Base-by-base conservation (phyloP, 2,113 vertebrate species). In the Pardalotus punctatus region DNA sequence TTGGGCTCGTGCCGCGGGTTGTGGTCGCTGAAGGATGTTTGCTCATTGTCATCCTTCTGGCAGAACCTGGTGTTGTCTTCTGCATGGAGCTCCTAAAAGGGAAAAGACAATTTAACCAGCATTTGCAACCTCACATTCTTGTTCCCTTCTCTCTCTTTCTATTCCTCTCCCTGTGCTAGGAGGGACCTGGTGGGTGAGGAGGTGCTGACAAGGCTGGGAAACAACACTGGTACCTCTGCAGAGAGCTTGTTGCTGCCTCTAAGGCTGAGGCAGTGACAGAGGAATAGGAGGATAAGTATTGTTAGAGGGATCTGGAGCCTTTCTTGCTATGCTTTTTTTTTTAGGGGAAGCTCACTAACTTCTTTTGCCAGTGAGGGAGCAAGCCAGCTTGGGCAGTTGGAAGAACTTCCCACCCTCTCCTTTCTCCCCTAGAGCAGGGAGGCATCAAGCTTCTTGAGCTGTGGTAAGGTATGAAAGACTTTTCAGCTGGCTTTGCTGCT, bases 1-100 rank as follows among this genome's bases (percentile, higher is more conserved):
- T 99, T 99, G 97, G 98, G 98, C 96, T 99, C 99, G 97, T 98
- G 98, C 96, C 99, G 99, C 16, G 99, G 98, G 96, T 98, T 99
- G 94, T 99, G 98, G 94, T 99, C 99, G 83, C 99, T 99, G 97
- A 99, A 98, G 94, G 98, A 98, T 69, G 98, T 98, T 97, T 99
- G 99, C 88, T 98, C 98, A 83, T 98, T 98, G 96, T 98, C 98
- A 91, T 99, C 99, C 31, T 98, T 97, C 93, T 98, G 98, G 80
- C 98, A 98, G 97, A 98, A 98, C 96, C 98, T 98, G 97, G 97
- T 97, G 96, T 98, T 91, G 81, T 98, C 98, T 97, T 98, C 98
- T 97, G 98, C 97, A 96, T 98, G 98, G 94, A 98, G 98, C 96
- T 98, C 98, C 98, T 98, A 96, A 96, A 98, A 98, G 95, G 90